Evolutionary conservation across 2,888 invertebrate genomes (phyloP), one percentile per base, ranked within the genome.

Genomic region (Leucophora obtusa): DNA sequence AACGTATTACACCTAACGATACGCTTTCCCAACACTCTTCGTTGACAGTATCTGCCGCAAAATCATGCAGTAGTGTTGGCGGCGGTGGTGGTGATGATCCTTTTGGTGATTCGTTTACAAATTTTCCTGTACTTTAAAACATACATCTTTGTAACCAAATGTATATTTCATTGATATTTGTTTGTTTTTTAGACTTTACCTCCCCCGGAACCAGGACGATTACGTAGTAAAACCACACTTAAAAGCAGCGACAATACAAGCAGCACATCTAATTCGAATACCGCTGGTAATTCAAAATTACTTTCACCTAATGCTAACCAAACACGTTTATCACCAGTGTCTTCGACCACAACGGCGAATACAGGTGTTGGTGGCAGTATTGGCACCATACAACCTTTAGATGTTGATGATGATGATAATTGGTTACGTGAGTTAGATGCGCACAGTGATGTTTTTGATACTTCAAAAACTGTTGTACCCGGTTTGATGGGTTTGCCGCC

Each of bases 1-100:
- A 96, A 89, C 93, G 95, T 75, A 94, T 96, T 43, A 96, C 96
- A 3, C 94, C 94, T 9, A 94, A 93, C 43, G 94, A 94, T 86
- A 91, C 66, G 92, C 54, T 93, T 56, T 94, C 2, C 93, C 94
- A 6, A 91, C 93, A n/a, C 4, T 28, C 62, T 6, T 21, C 71
- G 2, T 18, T 68, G 9, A 15, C 14, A 2, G 28, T 68, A 18
- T 72, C 63, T 21, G 59, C 50, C 14, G 17, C 53, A 9, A 77
- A 71, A 59, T 33, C 47, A 63, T 74, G 33, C 17, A 59, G 14
- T 5, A 38, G 59, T 38, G 56, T 65, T 15, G 59, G 21, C 28
- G 59, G 53, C 18, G 47, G 56, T 3, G 90, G 91, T 84, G 91
- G 91, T 82, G 90, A 91, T 78, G 94, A 94, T 91, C 94, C 94